A percentile compares a stretch with the other conserved stretches of the same genome.
Evolutionary conservation across 2,888 invertebrate species (phyloP).

Genomic region (Galeruca laticollis): DNA sequence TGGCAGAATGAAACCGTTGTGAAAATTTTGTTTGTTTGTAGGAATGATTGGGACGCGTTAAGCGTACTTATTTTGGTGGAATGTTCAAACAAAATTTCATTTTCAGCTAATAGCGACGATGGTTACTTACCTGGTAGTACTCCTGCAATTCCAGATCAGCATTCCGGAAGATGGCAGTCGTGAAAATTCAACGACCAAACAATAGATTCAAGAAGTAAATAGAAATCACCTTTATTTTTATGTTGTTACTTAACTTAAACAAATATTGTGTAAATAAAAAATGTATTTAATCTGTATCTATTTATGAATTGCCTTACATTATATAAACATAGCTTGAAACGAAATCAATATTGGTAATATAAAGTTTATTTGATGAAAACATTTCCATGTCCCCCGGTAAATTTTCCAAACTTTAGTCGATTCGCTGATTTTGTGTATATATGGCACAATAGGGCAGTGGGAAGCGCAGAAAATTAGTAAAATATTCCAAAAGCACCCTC

Average conservation of each 20-base stretch:
- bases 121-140: conserved; percentile 81
- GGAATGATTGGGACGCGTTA: too few relatives aligned
- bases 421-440: conserved; percentile 43
- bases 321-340: too few relatives aligned
- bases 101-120: conserved; percentile 78
- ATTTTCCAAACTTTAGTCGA: background rate
- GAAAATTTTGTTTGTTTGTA: too few relatives aligned
- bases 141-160: conserved; percentile 82
- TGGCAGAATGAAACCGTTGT: too few relatives aligned
- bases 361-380: too few relatives aligned
- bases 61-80: too few relatives aligned
- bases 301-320: too few relatives aligned
- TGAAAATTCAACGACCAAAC: conserved; percentile 8
- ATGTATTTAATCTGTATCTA: too few relatives aligned
- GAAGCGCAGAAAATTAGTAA: conserved; percentile 45
- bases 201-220: conserved; percentile 1
- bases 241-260: too few relatives aligned
- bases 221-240: background rate
- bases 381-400: background rate
- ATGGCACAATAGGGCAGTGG: conserved; percentile 59
- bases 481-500: conserved; percentile 41
- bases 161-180: conserved; percentile 71
- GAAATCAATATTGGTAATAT: too few relatives aligned
- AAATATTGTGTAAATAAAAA: background rate
- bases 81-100: conserved; percentile 24